Evolutionary conservation across 2,113 vertebrate species (phyloP).

Genomic region (Antennarius striatus): DNA sequence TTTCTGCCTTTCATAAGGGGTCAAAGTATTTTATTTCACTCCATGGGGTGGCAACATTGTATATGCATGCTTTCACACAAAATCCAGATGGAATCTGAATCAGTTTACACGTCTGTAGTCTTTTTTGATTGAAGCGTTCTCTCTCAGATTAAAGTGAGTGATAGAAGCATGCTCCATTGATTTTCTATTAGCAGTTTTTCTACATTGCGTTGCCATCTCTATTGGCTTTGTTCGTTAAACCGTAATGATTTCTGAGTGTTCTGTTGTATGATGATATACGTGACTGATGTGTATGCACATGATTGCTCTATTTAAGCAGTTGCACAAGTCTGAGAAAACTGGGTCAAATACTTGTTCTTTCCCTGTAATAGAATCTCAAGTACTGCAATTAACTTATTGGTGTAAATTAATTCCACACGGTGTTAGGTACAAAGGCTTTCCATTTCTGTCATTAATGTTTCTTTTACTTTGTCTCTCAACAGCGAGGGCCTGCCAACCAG

Average conservation of each 20-base stretch:
- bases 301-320: not conserved
- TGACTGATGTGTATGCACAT: not conserved
- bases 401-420: not conserved
- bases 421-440: too few relatives aligned
- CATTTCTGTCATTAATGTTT: too few relatives aligned
- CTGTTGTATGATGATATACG: slow-evolving; percentile 1
- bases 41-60: not conserved
- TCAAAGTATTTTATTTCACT: slow-evolving; percentile 32
- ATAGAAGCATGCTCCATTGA: slow-evolving; percentile 1
- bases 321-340: slow-evolving; percentile 2
- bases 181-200: slow-evolving; percentile 2
- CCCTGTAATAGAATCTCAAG: slow-evolving; percentile 1
- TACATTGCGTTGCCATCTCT: not conserved
- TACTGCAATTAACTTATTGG: not conserved
- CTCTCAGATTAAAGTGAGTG: not conserved
- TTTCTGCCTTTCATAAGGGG: slow-evolving; percentile 45
- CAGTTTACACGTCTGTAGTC: not conserved
- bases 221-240: not conserved
- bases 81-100: not conserved
- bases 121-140: not conserved
- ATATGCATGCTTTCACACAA: not conserved
- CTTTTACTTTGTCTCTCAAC: too few relatives aligned
- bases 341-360: not conserved
- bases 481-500: too few relatives aligned
- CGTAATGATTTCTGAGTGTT: not conserved